These are phyloP conservation scores for Spisula solida DNA, from an alignment of 2,888 invertebrate species.

Conservation along the genomic window DNA sequence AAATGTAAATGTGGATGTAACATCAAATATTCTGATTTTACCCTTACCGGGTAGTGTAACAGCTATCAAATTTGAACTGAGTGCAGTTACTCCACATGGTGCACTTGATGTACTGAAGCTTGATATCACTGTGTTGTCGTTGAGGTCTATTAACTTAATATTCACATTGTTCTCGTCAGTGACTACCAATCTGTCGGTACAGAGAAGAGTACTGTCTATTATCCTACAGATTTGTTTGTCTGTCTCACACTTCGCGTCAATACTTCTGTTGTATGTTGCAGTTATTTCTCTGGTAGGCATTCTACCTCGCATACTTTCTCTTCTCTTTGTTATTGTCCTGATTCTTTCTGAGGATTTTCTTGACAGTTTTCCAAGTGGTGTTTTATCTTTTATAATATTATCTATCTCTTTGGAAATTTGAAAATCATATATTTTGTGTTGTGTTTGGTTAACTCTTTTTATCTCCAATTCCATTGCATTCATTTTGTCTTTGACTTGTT, in stretches of 20 bases:
- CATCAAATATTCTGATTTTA: not conserved
- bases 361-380: conserved; percentile 11
- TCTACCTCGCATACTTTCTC: not conserved
- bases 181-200: not conserved
- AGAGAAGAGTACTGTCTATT: not conserved
- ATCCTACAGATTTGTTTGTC: not conserved
- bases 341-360: too few species aligned
- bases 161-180: not conserved
- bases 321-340: too few species aligned
- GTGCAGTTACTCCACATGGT: not conserved
- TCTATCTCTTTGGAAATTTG: not conserved
- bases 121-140: not conserved
- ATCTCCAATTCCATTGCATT: not conserved
- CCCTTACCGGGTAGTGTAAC: not conserved
- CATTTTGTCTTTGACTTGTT: conserved; percentile 1
- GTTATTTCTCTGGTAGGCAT: not conserved
- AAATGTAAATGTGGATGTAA: not conserved
- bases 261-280: not conserved
- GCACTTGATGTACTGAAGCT: not conserved
- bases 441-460: not conserved
- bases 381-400: not conserved
- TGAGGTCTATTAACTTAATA: conserved; percentile 17
- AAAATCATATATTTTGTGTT: not conserved
- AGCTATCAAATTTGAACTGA: not conserved
- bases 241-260: not conserved